phyloP scores from a whole-genome alignment of 2,888 invertebrate species.

The Phengaris alcon region DNA sequence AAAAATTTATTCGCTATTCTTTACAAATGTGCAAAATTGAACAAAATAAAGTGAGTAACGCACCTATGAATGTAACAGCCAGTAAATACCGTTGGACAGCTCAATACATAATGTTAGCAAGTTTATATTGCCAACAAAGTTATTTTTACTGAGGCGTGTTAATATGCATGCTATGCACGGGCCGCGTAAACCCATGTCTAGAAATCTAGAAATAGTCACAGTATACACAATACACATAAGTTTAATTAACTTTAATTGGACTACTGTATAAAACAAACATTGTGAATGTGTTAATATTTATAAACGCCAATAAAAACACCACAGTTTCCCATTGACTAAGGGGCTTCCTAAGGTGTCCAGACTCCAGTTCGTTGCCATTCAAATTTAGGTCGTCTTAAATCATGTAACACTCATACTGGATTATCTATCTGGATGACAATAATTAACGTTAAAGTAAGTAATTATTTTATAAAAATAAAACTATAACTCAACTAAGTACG shows the following conservation, averaged over 20 bases:
- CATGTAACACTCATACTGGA: no score
- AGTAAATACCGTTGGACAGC: conserved; percentile 5
- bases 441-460: no score
- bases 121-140: conserved; percentile 25
- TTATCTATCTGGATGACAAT: no score
- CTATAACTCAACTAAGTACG: no score
- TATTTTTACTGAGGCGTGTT: neutral
- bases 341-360: neutral
- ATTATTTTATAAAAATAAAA: no score
- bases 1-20: no score
- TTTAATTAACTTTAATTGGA: neutral
- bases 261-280: neutral
- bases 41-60: neutral
- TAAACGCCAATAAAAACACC: neutral
- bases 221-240: neutral
- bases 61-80: neutral
- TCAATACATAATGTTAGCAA: neutral
- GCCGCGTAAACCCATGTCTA: conserved; percentile 32
- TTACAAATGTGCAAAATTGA: neutral
- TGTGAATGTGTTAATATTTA: neutral
- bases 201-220: neutral
- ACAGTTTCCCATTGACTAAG: neutral
- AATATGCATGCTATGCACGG: conserved; percentile 33
- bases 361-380: neutral
- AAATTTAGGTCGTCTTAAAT: neutral